Base-by-base conservation (phyloP, 2,888 invertebrate species). In the Temnothorax unifasciatus region DNA sequence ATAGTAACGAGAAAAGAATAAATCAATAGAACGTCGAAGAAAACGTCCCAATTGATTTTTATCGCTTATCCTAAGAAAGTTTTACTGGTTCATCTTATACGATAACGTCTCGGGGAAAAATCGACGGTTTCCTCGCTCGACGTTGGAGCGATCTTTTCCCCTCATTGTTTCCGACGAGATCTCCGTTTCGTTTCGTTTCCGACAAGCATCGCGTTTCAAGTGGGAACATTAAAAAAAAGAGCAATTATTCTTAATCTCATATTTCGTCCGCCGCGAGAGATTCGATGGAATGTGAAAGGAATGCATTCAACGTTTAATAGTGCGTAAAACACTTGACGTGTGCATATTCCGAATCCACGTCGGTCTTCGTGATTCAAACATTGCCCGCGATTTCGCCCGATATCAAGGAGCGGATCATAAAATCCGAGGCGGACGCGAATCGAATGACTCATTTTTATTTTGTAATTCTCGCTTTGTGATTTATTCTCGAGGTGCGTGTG, bases 381-480 rank as follows among this genome's bases (percentile, higher is more conserved):
- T 44, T 44, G 41, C 41, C 38, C 52, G 38, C 50, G 44, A 83
- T 75, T 88, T 86, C 74, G 74, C 84, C 44, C 74, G 84, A 75
- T 85, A 77, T 34, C 34, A 47, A 54, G 61, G 21, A 9, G 47
- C 63, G 85, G 85, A 83, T 71, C 61, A 25, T 63, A 71, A 57
- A 59, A 59, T 77, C 34, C 44, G 82, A 57, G 41, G 59, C 77
- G 83, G 82, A 73, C 74, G 83, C 66, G 76, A 88, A 85, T 85
- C 69, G 71, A 38, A 50, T n/a, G 75, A 82, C 73, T 74, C 75
- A 44, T 34, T n/a, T n/a, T 59, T n/a, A 61, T 44, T 61, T 74
- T 57, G 18, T 18, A 44, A 74, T 47, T 47, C 4, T 13, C 29
- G 5, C n/a, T n/a, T 21, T 59, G 82, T 66, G 84, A 68, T 79